phyloP scores from a whole-genome alignment of 2,888 invertebrate genomes.

The Dicroscelio sp. region DNA sequence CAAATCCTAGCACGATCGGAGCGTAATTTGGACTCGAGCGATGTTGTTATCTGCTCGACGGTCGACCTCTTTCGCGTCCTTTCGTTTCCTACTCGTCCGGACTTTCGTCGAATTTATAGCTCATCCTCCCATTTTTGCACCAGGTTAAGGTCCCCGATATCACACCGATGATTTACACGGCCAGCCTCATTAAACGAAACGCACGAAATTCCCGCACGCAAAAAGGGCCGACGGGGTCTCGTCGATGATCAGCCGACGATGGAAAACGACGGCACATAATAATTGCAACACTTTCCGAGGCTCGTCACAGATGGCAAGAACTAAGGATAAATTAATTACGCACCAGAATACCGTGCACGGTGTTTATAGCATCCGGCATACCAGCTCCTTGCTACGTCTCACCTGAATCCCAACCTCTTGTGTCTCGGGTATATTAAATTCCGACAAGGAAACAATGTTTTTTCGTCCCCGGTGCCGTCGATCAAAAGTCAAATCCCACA shows the following conservation, averaged over 20 bases:
- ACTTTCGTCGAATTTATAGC: not conserved
- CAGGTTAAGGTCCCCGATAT: slow-evolving; percentile 35
- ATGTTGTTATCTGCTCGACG: slow-evolving; percentile 31
- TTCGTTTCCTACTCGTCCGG: slow-evolving; percentile 8
- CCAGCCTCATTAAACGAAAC: slow-evolving; percentile 67
- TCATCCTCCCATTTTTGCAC: slow-evolving; percentile 14
- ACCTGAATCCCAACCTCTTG: slow-evolving; percentile 75
- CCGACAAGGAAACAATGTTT: slow-evolving; percentile 11
- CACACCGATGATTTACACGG: slow-evolving; percentile 63
- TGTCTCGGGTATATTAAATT: slow-evolving; percentile 55
- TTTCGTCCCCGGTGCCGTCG: not conserved
- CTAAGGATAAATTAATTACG: slow-evolving; percentile 83
- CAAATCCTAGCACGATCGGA: too few species aligned
- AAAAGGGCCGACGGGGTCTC: slow-evolving; percentile 35
- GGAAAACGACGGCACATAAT: slow-evolving; percentile 73
- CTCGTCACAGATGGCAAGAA: slow-evolving; percentile 80
- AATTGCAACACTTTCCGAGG: slow-evolving; percentile 78
- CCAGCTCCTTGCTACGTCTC: slow-evolving; percentile 79
- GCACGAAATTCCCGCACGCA: slow-evolving; percentile 67
- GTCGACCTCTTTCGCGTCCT: slow-evolving; percentile 40
- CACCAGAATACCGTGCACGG: slow-evolving; percentile 75
- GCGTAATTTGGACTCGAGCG: too few species aligned
- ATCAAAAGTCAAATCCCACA: slow-evolving; percentile 5
- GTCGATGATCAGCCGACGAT: slow-evolving; percentile 73
- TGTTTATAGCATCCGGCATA: slow-evolving; percentile 83